Evolutionary conservation across 1,140 invertebrate genomes (phyloP).

Genomic region (Leptoteleia sp.): DNA sequence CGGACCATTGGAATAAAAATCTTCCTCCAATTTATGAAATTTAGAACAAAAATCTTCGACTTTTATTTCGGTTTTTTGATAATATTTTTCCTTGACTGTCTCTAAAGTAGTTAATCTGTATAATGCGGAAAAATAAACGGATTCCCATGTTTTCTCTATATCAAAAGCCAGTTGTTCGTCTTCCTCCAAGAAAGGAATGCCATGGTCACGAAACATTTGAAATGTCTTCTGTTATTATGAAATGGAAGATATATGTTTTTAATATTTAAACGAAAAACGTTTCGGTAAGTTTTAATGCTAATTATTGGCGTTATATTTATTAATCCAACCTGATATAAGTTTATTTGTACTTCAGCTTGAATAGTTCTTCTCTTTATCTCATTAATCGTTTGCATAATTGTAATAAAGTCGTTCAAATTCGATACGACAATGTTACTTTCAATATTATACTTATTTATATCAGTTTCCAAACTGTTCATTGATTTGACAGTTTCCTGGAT

Average conservation of each 20-base stretch:
- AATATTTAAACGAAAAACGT: too few relatives aligned
- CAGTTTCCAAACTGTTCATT: slow-evolving; percentile 84
- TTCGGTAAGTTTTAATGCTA: too few relatives aligned
- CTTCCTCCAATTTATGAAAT: slow-evolving; percentile 85
- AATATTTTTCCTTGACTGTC: slow-evolving; percentile 89
- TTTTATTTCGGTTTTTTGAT: slow-evolving; percentile 86
- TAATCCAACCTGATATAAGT: too few relatives aligned
- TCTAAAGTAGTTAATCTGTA: slow-evolving; percentile 86
- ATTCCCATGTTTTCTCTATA: slow-evolving; percentile 86
- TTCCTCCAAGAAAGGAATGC: slow-evolving; percentile 74
- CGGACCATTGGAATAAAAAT: slow-evolving; percentile 88
- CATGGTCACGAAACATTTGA: slow-evolving; percentile 71
- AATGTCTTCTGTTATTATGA: slow-evolving; percentile 70
- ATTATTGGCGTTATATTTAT: too few relatives aligned
- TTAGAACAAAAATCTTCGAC: slow-evolving; percentile 87
- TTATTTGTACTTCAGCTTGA: slow-evolving; percentile 87
- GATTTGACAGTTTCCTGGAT: slow-evolving; percentile 82
- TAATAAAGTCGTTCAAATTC: slow-evolving; percentile 90
- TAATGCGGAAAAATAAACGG: slow-evolving; percentile 85
- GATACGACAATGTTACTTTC: slow-evolving; percentile 87
- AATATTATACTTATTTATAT: slow-evolving; percentile 82
- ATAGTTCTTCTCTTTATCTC: slow-evolving; percentile 87
- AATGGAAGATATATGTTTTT: too few relatives aligned
- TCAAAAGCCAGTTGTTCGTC: slow-evolving; percentile 83
- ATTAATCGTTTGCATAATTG: slow-evolving; percentile 90